A percentile compares a stretch with the other conserved stretches of the same genome.
Conservation (phyloP, 2,888 invertebrate genomes). For the Hypena proboscidalis region DNA sequence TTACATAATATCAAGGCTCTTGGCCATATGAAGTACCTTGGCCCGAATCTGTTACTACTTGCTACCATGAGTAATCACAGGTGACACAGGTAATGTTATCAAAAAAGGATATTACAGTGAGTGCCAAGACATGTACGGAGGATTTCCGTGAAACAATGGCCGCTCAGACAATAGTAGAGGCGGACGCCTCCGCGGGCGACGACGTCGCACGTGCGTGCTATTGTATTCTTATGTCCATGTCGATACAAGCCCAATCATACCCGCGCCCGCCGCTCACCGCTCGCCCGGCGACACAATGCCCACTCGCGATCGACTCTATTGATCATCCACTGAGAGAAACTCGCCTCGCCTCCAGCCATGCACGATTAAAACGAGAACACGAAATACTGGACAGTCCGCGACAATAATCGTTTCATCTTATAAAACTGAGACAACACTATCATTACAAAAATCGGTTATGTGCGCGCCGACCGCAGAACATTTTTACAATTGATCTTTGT, state of each 20-base stretch:
- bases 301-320: constrained; percentile 41
- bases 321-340: constrained; percentile 45
- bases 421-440: no score
- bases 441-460: constrained; percentile 3
- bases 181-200: constrained; percentile 52
- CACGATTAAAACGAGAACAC: constrained; percentile 42
- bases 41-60: constrained; percentile 10
- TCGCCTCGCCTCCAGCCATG: constrained; percentile 38
- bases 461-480: constrained; percentile 8
- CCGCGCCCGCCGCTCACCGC: no score
- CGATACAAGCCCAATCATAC: constrained; percentile 47
- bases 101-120: constrained; percentile 58
- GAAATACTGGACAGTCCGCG: constrained; percentile 23
- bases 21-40: not conserved
- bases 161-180: constrained; percentile 68
- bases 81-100: constrained; percentile 46
- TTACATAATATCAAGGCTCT: not conserved
- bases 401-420: constrained; percentile 19
- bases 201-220: constrained; percentile 74
- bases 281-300: constrained; percentile 42
- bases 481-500: constrained; percentile 25
- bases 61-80: constrained; percentile 24
- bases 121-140: constrained; percentile 72
- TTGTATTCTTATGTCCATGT: constrained; percentile 70
- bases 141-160: constrained; percentile 80